Base-by-base conservation (phyloP, 1,140 invertebrate genomes). In the Aphidius gifuensis region DNA sequence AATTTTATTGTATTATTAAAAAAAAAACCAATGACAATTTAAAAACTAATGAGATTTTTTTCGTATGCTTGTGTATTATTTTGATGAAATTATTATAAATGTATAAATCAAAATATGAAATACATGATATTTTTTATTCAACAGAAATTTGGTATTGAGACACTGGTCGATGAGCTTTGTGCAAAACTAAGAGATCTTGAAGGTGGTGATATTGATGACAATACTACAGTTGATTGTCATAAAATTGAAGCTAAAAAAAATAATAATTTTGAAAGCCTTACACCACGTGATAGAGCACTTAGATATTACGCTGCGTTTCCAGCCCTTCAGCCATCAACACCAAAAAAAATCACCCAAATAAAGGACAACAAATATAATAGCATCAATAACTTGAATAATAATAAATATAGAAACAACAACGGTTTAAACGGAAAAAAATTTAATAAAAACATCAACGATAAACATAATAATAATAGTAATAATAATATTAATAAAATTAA, bases 251-350 rank as follows among this genome's bases (percentile, higher is more conserved):
- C 57, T 55, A 69, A 73, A 61, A 56, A 64, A 16, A 32, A 32
- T 32, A 62, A 48, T 49, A 68, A 69, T 43, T 64, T 79, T 56
- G 79, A 81, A 61, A 65, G 68, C 23, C 70, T 80, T 5, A 80
- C 78, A 62, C 74, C 77, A 58, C 73, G 68, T 38, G 79, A 79
- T 55, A 76, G 69, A 65, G 77, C 78, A 69, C 71, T 77, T 47
- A 71, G 77, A 73, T 80, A 80, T 47, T 80, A 79, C 69, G 76
- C 78, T 64, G 79, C 77, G 64, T 81, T 81, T 68, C 78, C 79
- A 65, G 77, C 78, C 50, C 70, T 81, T 66, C 77, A 77, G 65
- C 71, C 76, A 62, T 68, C 74, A 50, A 76, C 71, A 61, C 72
- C 76, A 9, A 77, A 77, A 57, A 78, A 79, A 61, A 71, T 71